These are phyloP conservation scores for Pheosia gnoma DNA, from an alignment of 2,888 invertebrate species.

Conservation along the genomic window DNA sequence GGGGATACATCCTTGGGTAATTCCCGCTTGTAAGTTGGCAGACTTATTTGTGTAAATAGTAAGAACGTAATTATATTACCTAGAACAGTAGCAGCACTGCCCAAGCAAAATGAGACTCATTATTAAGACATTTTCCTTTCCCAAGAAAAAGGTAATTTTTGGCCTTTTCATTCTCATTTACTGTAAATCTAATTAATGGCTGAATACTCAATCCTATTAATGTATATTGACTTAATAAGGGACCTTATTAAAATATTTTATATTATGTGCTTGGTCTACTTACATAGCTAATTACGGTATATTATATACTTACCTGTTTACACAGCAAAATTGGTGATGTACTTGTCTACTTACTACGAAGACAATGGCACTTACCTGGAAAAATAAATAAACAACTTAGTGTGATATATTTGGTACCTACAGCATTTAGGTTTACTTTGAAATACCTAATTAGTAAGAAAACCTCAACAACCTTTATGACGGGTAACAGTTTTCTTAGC, in stretches of 20 bases:
- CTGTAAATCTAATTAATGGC: background rate
- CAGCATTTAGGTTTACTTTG: background rate
- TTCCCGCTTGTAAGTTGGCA: no score
- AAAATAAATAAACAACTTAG: constrained; percentile 14
- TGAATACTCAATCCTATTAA: background rate
- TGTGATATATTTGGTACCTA: background rate
- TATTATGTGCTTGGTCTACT: no score
- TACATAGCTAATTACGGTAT: no score
- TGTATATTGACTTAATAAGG: background rate
- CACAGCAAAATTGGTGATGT: constrained; percentile 4
- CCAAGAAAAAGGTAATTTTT: background rate
- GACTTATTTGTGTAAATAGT: no score
- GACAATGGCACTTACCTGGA: constrained; percentile 27
- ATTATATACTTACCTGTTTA: constrained; percentile 14
- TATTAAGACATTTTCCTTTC: background rate
- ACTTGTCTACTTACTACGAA: background rate
- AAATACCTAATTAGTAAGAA: background rate
- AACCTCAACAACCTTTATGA: no score
- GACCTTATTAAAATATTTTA: background rate
- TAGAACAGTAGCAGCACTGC: background rate
- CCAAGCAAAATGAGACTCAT: background rate
- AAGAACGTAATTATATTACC: constrained; percentile 12
- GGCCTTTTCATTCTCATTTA: background rate
- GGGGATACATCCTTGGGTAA: no score
- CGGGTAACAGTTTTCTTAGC: background rate